Evolutionary conservation across 2,797 vertebrate genomes (phyloP).

Genomic region (Lycodopsis pacificus): DNA sequence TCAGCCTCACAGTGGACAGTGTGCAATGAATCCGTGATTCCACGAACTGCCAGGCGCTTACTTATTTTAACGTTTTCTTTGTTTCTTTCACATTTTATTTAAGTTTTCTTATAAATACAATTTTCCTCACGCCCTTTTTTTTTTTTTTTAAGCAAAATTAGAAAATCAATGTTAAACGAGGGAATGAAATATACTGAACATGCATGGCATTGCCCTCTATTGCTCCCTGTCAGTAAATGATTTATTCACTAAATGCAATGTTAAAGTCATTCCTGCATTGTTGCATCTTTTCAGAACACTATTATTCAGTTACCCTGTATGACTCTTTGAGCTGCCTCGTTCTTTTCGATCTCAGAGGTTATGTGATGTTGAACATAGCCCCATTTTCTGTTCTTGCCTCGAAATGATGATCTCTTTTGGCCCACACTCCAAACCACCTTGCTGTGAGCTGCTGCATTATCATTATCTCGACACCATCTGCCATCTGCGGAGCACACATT

Average conservation of each 20-base stretch:
- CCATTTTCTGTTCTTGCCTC: slow-evolving; percentile 10
- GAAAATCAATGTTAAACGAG: not conserved
- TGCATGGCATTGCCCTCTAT: not conserved
- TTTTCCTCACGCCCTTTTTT: not conserved
- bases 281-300: not conserved
- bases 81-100: not conserved
- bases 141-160: not conserved
- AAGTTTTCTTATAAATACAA: not conserved
- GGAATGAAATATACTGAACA: not conserved
- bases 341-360: not conserved
- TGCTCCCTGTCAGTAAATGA: not conserved
- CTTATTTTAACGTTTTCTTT: not conserved
- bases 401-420: slow-evolving; percentile 9
- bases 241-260: not conserved
- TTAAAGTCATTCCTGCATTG: not conserved
- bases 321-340: not conserved
- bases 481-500: slow-evolving; percentile 7
- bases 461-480: slow-evolving; percentile 22
- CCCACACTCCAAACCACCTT: not conserved
- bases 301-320: not conserved
- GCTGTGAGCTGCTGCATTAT: slow-evolving; percentile 20
- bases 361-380: slow-evolving; percentile 11
- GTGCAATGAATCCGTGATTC: not conserved
- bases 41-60: not conserved
- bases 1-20: not conserved